These are phyloP conservation scores for Cheilosia pagana DNA, from an alignment of 2,888 invertebrate genomes.

Conservation along the genomic window DNA sequence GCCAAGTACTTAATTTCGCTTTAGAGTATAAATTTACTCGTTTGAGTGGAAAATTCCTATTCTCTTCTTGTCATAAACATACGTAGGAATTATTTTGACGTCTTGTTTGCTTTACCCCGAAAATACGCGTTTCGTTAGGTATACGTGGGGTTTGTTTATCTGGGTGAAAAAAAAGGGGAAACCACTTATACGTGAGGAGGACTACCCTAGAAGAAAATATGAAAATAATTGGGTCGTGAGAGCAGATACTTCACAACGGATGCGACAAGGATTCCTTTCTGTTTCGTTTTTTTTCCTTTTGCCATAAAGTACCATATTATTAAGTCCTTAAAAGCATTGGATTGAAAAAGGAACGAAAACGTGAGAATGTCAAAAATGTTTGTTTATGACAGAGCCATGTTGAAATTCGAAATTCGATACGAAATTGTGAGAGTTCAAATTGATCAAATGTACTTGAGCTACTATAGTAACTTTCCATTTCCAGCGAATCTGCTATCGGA, in stretches of 20 bases:
- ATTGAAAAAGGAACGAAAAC: background rate
- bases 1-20: slow-evolving; percentile 37
- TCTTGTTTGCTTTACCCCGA: slow-evolving; percentile 23
- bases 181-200: slow-evolving; percentile 5
- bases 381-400: background rate
- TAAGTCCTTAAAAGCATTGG: slow-evolving; percentile 2
- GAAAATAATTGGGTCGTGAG: slow-evolving; percentile 9
- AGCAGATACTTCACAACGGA: background rate
- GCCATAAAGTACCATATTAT: background rate
- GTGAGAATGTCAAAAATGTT: slow-evolving; percentile 11
- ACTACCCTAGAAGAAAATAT: background rate
- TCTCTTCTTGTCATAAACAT: slow-evolving; percentile 50
- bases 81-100: slow-evolving; percentile 36
- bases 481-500: too few species aligned
- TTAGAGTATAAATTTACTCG: slow-evolving; percentile 34
- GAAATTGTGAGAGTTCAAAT: background rate
- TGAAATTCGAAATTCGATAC: background rate
- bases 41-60: slow-evolving; percentile 47
- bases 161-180: slow-evolving; percentile 4
- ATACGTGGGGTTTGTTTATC: slow-evolving; percentile 8
- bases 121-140: slow-evolving; percentile 25
- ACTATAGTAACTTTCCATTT: too few species aligned
- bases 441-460: too few species aligned
- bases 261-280: background rate
- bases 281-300: background rate